These are phyloP conservation scores for Actinernus sp. DNA, from an alignment of 92 coral and sea anemone genomes.

Conservation along the genomic window DNA sequence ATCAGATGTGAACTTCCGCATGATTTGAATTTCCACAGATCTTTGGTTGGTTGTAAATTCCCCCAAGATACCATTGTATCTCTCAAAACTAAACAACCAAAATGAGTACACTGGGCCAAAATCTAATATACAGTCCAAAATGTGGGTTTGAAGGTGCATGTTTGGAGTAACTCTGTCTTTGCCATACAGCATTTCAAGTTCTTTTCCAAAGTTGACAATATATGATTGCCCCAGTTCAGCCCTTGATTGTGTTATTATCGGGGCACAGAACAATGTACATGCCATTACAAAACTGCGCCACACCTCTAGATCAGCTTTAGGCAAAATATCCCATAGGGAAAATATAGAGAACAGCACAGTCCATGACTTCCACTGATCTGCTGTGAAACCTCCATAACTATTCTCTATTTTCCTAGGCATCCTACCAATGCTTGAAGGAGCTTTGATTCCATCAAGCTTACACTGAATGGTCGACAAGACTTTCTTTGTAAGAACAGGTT, in stretches of 20 bases:
- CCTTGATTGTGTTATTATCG: slow-evolving; percentile 44
- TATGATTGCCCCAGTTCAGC: slow-evolving; percentile 52
- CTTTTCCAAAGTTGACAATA: slow-evolving; percentile 39
- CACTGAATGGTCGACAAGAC: slow-evolving; percentile 40
- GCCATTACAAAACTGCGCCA: slow-evolving; percentile 78
- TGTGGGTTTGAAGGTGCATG: slow-evolving; percentile 75
- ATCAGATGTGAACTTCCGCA: slow-evolving; percentile 2
- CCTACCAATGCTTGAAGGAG: slow-evolving; percentile 69
- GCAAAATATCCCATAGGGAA: slow-evolving; percentile 49
- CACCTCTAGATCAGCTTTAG: slow-evolving; percentile 39
- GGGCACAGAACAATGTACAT: slow-evolving; percentile 42
- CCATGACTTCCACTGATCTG: slow-evolving; percentile 79
- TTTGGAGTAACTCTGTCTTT: slow-evolving; percentile 64
- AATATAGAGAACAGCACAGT: slow-evolving; percentile 47
- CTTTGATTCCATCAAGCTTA: slow-evolving; percentile 61
- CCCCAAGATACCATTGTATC: slow-evolving; percentile 70
- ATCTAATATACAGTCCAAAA: slow-evolving; percentile 67
- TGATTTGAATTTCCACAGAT: background rate
- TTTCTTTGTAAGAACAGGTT: slow-evolving; percentile 15
- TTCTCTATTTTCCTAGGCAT: slow-evolving; percentile 68
- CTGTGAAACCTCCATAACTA: slow-evolving; percentile 78
- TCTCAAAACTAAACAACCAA: slow-evolving; percentile 76
- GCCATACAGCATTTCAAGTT: slow-evolving; percentile 55
- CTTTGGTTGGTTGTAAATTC: slow-evolving; percentile 1
- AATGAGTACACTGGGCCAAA: slow-evolving; percentile 76